phyloP scores from a whole-genome alignment of 2,113 vertebrate species.

The Astatotilapia flaviijosephi region DNA sequence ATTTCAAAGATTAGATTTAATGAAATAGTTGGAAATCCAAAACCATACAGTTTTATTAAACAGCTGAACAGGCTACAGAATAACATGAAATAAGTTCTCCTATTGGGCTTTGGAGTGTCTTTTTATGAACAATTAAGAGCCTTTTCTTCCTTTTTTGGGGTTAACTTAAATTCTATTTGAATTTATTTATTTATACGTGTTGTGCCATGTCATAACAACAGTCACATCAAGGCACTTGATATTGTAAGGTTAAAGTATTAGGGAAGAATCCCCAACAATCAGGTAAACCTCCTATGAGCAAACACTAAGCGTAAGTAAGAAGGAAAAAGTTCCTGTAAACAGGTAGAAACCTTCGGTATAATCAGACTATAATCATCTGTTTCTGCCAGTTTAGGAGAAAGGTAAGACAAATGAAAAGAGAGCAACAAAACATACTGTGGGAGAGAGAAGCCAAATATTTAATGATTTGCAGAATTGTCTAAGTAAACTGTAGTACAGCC shows the following conservation, averaged over 20 bases:
- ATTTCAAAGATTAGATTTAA: neutral
- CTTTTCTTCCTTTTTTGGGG: neutral
- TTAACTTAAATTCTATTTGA: neutral
- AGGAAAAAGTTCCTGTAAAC: neutral
- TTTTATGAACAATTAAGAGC: neutral
- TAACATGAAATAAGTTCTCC: neutral
- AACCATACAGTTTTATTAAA: neutral
- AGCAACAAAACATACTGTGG: neutral
- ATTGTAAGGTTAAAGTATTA: neutral
- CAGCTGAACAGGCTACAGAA: neutral
- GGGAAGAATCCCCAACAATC: neutral
- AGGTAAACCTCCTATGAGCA: neutral
- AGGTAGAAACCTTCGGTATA: neutral
- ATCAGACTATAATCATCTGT: neutral
- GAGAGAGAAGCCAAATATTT: neutral
- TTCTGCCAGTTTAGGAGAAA: neutral
- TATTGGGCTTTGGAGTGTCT: neutral
- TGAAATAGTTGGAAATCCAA: neutral
- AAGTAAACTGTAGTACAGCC: neutral
- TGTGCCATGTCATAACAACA: neutral
- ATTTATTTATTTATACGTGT: neutral
- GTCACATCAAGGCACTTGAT: neutral
- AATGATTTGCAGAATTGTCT: neutral
- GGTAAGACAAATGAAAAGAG: neutral
- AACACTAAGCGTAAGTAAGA: accelerated